A percentile compares a stretch with the other conserved stretches of the same genome.
These are phyloP conservation scores for Halocynthia aurantium DNA, from an alignment of 23 tunicate genomes.

Conservation along the genomic window DNA sequence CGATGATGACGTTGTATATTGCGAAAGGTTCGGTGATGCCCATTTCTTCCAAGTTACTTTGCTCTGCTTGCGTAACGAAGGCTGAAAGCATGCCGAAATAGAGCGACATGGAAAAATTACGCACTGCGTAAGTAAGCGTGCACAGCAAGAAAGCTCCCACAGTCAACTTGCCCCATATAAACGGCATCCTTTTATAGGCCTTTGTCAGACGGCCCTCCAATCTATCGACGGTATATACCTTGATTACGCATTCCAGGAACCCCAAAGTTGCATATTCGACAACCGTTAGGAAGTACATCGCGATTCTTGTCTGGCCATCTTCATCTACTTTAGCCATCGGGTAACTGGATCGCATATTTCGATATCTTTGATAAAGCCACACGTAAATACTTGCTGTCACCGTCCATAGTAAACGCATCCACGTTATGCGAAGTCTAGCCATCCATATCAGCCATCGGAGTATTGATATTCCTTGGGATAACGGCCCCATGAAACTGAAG, in stretches of 20 bases:
- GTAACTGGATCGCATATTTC: background rate
- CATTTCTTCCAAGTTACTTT: background rate
- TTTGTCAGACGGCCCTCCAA: background rate
- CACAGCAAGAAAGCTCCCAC: background rate
- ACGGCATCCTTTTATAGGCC: background rate
- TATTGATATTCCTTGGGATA: background rate
- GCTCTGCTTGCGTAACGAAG: background rate
- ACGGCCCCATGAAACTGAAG: conserved; percentile 5
- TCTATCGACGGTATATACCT: background rate
- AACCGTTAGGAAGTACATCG: background rate
- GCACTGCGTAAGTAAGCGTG: background rate
- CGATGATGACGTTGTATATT: background rate
- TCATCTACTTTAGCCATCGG: background rate
- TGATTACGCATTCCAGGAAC: background rate
- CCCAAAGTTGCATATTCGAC: conserved; percentile 4
- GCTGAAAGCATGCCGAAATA: conserved; percentile 11
- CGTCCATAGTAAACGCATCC: conserved; percentile 18
- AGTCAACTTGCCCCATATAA: background rate
- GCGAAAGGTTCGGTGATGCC: background rate
- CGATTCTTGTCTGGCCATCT: background rate
- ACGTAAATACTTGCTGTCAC: background rate
- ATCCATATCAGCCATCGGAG: conserved; percentile 3
- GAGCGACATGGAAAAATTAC: conserved; percentile 9
- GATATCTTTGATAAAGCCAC: background rate
- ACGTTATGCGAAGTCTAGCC: background rate